Conservation (phyloP, 2,797 vertebrate genomes). For the Urophycis tenuis region DNA sequence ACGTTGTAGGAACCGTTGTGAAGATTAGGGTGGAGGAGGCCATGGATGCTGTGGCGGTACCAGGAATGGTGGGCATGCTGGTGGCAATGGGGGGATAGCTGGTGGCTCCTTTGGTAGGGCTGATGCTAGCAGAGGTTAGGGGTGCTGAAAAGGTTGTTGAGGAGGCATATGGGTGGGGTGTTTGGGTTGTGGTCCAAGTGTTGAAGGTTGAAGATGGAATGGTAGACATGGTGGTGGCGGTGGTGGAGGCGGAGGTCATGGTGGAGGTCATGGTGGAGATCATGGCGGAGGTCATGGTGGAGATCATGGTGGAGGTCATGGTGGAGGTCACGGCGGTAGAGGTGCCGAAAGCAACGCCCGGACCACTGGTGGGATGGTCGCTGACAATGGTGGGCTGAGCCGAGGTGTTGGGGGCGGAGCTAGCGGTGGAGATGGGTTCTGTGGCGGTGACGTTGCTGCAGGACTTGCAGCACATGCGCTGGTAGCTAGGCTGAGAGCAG, state of each 20-base stretch:
- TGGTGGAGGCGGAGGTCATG: neutral
- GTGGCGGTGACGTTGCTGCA: slow-evolving; percentile 67
- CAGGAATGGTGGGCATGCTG: slow-evolving; percentile 6
- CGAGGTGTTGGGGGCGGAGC: slow-evolving; percentile 23
- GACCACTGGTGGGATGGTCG: slow-evolving; percentile 24
- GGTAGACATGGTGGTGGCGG: slow-evolving; percentile 18
- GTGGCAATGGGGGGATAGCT: slow-evolving; percentile 22
- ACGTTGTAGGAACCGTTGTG: slow-evolving; percentile 14
- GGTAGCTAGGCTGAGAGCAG: slow-evolving; percentile 83
- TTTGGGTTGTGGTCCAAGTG: slow-evolving; percentile 14
- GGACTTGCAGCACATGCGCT: slow-evolving; percentile 89
- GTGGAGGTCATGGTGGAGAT: slow-evolving; percentile 10
- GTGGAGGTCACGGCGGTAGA: neutral
- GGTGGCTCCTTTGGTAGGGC: slow-evolving; percentile 53
- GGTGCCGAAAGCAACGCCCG: slow-evolving; percentile 26
- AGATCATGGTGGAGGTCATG: slow-evolving; percentile 12
- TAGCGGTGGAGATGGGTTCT: slow-evolving; percentile 31
- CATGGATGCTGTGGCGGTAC: slow-evolving; percentile 8
- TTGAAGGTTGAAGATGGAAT: slow-evolving; percentile 21
- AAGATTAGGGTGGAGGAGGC: neutral
- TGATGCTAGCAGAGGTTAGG: slow-evolving; percentile 22
- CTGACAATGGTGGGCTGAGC: slow-evolving; percentile 10
- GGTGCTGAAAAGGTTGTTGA: slow-evolving; percentile 14
- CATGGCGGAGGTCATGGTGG: slow-evolving; percentile 25
- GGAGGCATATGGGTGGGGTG: slow-evolving; percentile 18